Conservation (phyloP, 2,888 invertebrate genomes). For the Hanleya hanleyi region DNA sequence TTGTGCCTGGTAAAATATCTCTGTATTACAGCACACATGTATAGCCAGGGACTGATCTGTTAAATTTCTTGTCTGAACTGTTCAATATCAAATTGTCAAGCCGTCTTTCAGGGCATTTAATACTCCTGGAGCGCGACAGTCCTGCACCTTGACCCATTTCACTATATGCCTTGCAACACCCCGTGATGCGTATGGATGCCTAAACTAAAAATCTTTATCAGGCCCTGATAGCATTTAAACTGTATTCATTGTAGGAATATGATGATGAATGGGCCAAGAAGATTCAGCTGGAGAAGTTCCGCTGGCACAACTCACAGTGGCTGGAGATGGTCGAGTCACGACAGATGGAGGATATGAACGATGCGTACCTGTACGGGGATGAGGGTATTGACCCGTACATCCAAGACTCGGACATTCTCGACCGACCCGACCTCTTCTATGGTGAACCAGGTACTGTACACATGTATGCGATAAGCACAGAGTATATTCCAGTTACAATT, state of each 20-base stretch:
- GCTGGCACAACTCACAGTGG: constrained; percentile 99
- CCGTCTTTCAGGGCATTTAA: too few species aligned
- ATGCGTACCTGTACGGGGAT: constrained; percentile 66
- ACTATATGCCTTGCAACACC: too few species aligned
- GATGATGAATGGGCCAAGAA: constrained; percentile 94
- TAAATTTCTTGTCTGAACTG: too few species aligned
- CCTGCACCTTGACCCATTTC: neutral
- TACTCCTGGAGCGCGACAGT: too few species aligned
- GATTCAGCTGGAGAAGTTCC: constrained; percentile 94
- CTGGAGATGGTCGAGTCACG: constrained; percentile 91
- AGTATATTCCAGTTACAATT: too few species aligned
- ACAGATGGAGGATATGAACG: constrained; percentile 65
- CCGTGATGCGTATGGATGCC: too few species aligned
- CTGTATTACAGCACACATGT: too few species aligned
- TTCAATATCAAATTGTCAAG: too few species aligned
- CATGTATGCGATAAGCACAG: too few species aligned
- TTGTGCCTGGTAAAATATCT: too few species aligned
- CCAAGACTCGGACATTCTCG: constrained; percentile 71
- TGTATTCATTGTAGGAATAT: constrained; percentile 77
- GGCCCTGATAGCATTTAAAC: neutral
- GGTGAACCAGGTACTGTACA: constrained; percentile 51
- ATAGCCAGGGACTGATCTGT: too few species aligned
- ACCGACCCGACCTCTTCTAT: constrained; percentile 71
- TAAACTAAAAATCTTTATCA: too few species aligned
- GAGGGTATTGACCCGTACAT: constrained; percentile 68